Conservation (phyloP, 2,797 vertebrate genomes). For the Pseudopleuronectes americanus region DNA sequence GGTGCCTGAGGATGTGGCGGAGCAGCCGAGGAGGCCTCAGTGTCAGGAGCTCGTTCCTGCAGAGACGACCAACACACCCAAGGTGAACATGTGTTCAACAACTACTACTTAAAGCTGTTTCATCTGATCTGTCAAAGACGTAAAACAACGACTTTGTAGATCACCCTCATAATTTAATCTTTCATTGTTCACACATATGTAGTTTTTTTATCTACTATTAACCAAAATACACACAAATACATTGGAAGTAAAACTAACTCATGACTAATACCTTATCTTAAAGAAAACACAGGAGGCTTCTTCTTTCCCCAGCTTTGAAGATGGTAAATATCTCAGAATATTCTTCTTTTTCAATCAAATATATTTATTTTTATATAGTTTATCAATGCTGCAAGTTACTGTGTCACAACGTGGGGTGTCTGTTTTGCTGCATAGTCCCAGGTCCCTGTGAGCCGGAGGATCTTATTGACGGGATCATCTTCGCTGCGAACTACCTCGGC, state of each 20-base stretch:
- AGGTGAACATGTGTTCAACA: slow-evolving; percentile 51
- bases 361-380: background rate
- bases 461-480: slow-evolving; percentile 93
- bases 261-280: slow-evolving; percentile 26
- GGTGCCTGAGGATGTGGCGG: slow-evolving; percentile 56
- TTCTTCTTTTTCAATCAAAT: background rate
- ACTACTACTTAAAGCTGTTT: background rate
- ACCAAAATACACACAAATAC: background rate
- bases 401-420: slow-evolving; percentile 3
- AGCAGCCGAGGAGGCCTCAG: slow-evolving; percentile 55
- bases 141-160: background rate
- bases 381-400: slow-evolving; percentile 9
- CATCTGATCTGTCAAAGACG: slow-evolving; percentile 2
- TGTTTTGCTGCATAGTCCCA: slow-evolving; percentile 85
- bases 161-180: too few relatives aligned
- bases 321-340: slow-evolving; percentile 86
- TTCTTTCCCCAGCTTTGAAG: slow-evolving; percentile 97
- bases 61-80: slow-evolving; percentile 62
- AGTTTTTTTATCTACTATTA: background rate
- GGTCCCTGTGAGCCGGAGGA: slow-evolving; percentile 96
- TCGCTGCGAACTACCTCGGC: slow-evolving; percentile 97
- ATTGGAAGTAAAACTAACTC: background rate
- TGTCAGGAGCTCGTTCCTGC: slow-evolving; percentile 54
- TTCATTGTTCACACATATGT: background rate
- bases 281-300: slow-evolving; percentile 91